These are phyloP conservation scores for Zaprionus vittiger DNA, from an alignment of 1,140 invertebrate species.

Conservation along the genomic window DNA sequence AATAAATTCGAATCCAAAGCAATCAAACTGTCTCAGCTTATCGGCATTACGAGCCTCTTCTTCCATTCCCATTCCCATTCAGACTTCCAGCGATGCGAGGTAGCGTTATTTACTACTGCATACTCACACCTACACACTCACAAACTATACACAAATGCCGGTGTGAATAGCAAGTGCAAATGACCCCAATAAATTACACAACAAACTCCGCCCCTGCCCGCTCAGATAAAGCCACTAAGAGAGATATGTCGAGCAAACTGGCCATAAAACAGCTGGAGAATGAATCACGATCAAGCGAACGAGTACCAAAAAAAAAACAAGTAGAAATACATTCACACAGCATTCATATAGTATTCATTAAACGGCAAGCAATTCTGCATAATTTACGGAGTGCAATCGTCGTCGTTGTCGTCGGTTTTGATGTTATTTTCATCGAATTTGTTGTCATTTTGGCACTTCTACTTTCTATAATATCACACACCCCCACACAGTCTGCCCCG, in stretches of 20 bases:
- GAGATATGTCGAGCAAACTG: slow-evolving; percentile 2
- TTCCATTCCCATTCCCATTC: background rate
- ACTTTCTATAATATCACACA: slow-evolving; percentile 47
- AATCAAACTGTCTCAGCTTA: slow-evolving; percentile 44
- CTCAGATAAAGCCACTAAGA: too few species aligned
- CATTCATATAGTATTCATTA: background rate
- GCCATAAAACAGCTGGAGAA: slow-evolving; percentile 22
- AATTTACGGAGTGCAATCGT: slow-evolving; percentile 42
- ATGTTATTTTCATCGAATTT: slow-evolving; percentile 45
- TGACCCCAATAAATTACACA: slow-evolving; percentile 73
- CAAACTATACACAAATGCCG: slow-evolving; percentile 4
- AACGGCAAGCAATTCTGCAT: slow-evolving; percentile 3
- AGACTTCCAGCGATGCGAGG: slow-evolving; percentile 15
- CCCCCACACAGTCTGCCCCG: slow-evolving; percentile 24
- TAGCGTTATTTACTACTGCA: slow-evolving; percentile 62
- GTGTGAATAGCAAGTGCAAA: slow-evolving; percentile 54
- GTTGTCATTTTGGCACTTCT: slow-evolving; percentile 51
- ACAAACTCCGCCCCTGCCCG: slow-evolving; percentile 19
- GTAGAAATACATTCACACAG: background rate
- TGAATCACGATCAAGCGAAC: slow-evolving; percentile 26
- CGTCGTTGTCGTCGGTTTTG: slow-evolving; percentile 13
- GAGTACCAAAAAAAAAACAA: background rate
- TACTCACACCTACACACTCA: background rate
- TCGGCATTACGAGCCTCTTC: background rate
- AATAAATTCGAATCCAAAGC: slow-evolving; percentile 1